Conservation (phyloP, 1,140 invertebrate species). For the Panagrolaimus sp. region DNA sequence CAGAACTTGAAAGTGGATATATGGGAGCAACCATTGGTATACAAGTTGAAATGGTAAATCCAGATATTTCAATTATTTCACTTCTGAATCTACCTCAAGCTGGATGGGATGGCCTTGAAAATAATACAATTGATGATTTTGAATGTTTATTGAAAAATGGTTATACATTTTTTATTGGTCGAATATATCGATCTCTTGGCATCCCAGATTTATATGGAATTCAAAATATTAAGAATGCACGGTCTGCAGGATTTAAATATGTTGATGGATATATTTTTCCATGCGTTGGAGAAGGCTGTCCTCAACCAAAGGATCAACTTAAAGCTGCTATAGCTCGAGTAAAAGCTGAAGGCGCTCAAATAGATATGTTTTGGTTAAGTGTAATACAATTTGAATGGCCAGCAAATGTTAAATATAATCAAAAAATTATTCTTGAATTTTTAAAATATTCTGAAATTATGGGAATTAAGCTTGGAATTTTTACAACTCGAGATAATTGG, state of each 20-base stretch:
- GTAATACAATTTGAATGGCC: too few species aligned
- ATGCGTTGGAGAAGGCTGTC: background rate
- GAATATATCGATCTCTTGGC: slow-evolving; percentile 16
- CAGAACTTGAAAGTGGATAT: too few species aligned
- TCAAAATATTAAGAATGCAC: slow-evolving; percentile 25
- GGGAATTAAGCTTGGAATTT: too few species aligned
- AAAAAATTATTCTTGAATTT: too few species aligned
- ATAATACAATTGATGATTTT: background rate
- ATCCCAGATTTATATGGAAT: slow-evolving; percentile 10
- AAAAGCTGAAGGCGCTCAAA: slow-evolving; percentile 13
- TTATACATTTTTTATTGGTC: slow-evolving; percentile 21
- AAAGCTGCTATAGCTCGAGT: slow-evolving; percentile 12
- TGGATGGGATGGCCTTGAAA: slow-evolving; percentile 22
- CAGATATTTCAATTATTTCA: too few species aligned
- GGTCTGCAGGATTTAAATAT: slow-evolving; percentile 14
- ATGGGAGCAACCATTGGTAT: too few species aligned
- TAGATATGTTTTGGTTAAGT: slow-evolving; percentile 30
- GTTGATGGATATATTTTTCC: slow-evolving; percentile 23
- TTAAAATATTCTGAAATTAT: too few species aligned
- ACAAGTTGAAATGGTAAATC: too few species aligned
- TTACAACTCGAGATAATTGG: too few species aligned
- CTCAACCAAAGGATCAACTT: background rate
- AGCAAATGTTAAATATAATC: too few species aligned
- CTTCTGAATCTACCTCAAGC: too few species aligned
- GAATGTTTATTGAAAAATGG: slow-evolving; percentile 15